Conservation (phyloP, 2,797 vertebrate species). For the Oryzias sinensis region DNA sequence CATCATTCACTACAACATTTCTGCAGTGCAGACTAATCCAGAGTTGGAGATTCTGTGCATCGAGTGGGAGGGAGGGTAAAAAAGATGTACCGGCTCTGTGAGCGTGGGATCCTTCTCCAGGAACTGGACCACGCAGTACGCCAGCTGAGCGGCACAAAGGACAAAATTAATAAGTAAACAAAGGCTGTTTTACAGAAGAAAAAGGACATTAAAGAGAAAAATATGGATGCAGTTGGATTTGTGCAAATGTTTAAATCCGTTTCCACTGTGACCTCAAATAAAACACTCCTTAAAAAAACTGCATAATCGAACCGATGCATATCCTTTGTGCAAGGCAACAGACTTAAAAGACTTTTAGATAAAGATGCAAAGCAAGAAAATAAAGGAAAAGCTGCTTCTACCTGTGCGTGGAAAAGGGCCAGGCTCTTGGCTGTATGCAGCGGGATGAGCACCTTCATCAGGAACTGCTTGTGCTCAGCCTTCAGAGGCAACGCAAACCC, state of each 20-base stretch:
- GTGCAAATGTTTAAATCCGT: background rate
- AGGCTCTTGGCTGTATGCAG: slow-evolving; percentile 94
- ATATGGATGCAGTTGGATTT: background rate
- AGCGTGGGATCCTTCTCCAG: slow-evolving; percentile 96
- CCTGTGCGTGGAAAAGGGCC: slow-evolving; percentile 97
- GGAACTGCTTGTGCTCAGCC: slow-evolving; percentile 97
- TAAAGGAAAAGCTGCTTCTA: slow-evolving; percentile 47
- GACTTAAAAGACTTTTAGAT: background rate
- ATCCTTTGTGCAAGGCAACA: background rate
- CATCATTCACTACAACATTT: slow-evolving; percentile 22
- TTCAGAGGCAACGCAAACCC: slow-evolving; percentile 98
- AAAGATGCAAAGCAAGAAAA: background rate
- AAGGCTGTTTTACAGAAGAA: background rate
- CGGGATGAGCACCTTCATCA: slow-evolving; percentile 98
- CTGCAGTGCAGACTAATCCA: slow-evolving; percentile 46
- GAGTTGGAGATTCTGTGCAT: slow-evolving; percentile 24
- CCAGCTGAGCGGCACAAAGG: slow-evolving; percentile 82
- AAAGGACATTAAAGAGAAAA: background rate
- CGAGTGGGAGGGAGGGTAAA: slow-evolving; percentile 37
- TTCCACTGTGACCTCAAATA: background rate
- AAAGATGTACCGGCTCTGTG: slow-evolving; percentile 87
- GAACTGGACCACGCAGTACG: slow-evolving; percentile 98
- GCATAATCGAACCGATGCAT: background rate
- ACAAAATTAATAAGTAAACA: slow-evolving; percentile 13
- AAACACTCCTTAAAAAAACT: slow-evolving; percentile 3